These are phyloP conservation scores for Sardina pilchardus DNA, from an alignment of 2,113 vertebrate genomes.

Conservation along the genomic window DNA sequence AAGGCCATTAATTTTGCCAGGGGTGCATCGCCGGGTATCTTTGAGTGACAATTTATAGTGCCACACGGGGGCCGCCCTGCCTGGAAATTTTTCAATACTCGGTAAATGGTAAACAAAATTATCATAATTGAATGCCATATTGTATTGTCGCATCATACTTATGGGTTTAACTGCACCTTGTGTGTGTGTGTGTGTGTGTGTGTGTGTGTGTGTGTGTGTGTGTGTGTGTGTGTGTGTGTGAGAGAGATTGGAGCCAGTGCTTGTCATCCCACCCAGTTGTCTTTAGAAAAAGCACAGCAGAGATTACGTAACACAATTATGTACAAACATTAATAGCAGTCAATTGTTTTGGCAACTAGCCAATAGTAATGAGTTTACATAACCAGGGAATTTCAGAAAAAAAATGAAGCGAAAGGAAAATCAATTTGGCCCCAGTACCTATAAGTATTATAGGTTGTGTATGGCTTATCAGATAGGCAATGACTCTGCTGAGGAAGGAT, in stretches of 20 bases:
- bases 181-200: not conserved
- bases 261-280: not conserved
- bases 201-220: constrained; percentile 2
- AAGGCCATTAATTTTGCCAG: constrained; percentile 4
- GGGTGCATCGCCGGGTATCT: constrained; percentile 3
- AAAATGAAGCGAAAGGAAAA: not conserved
- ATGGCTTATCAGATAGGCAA: not conserved
- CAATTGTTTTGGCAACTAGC: constrained; percentile 65
- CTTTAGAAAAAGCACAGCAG: constrained; percentile 52
- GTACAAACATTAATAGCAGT: constrained; percentile 66
- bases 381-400: constrained; percentile 41
- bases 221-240: not conserved
- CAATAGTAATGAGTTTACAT: constrained; percentile 67
- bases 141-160: constrained; percentile 17
- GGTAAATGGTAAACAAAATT: constrained; percentile 17
- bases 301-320: constrained; percentile 71
- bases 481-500: not conserved
- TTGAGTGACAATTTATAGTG: constrained; percentile 12
- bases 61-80: not conserved
- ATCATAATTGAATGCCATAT: constrained; percentile 21
- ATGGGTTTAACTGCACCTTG: not conserved
- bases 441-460: not conserved
- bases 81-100: constrained; percentile 12
- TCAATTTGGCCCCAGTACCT: not conserved
- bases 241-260: not conserved